phyloP scores from a whole-genome alignment of 2,888 invertebrate species.

The Sphecodes monilicornis region DNA sequence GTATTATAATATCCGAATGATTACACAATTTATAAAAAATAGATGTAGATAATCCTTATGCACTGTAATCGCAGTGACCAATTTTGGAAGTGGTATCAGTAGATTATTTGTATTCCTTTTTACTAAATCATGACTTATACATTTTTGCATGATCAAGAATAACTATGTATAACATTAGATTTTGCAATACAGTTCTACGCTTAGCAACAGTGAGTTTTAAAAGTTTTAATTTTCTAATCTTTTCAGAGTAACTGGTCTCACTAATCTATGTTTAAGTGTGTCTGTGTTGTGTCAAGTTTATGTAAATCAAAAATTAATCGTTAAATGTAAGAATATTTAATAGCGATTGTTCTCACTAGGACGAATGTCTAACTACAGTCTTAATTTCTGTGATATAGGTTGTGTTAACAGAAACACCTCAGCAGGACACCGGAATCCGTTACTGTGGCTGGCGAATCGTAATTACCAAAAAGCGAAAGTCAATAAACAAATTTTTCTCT shows the following conservation, averaged over 20 bases:
- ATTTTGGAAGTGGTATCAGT: conserved; percentile 67
- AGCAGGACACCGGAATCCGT: conserved; percentile 65
- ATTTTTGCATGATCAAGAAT: conserved; percentile 52
- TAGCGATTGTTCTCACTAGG: not conserved
- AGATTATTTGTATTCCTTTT: conserved; percentile 52
- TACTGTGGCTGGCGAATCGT: conserved; percentile 77
- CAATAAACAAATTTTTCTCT: conserved; percentile 82
- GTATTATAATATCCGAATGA: conserved; percentile 44
- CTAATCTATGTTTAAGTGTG: conserved; percentile 58
- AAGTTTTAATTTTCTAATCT: conserved; percentile 52
- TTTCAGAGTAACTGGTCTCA: conserved; percentile 56
- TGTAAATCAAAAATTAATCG: conserved; percentile 27
- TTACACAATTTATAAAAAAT: conserved; percentile 38
- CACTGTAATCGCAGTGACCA: conserved; percentile 56
- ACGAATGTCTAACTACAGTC: conserved; percentile 12
- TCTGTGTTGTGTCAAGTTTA: conserved; percentile 52
- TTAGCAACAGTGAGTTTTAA: conserved; percentile 40
- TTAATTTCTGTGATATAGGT: conserved; percentile 58
- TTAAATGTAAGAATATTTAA: not conserved
- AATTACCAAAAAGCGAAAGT: conserved; percentile 82
- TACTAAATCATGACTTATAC: conserved; percentile 50
- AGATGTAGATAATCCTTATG: conserved; percentile 57
- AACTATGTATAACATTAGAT: conserved; percentile 56
- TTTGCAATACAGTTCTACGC: conserved; percentile 34
- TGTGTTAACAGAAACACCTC: conserved; percentile 63